A percentile compares a stretch with the other conserved stretches of the same genome.
These are phyloP conservation scores for Parnassius smintheus DNA, from an alignment of 2,888 invertebrate genomes.

Conservation along the genomic window DNA sequence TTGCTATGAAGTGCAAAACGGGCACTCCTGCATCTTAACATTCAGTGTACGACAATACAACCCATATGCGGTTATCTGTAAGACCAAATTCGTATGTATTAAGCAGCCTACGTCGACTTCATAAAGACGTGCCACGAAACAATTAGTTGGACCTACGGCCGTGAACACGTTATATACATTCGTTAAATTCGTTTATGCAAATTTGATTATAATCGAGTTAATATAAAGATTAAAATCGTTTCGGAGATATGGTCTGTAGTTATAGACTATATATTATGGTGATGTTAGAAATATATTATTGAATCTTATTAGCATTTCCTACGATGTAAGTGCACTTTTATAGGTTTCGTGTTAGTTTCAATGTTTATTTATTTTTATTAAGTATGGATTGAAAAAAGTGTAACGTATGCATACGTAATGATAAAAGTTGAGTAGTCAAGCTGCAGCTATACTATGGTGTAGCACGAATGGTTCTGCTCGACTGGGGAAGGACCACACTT, in stretches of 20 bases:
- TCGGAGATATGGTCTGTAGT: neutral
- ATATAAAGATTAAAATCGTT: conserved; percentile 13
- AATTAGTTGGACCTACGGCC: conserved; percentile 24
- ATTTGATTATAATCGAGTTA: conserved; percentile 21
- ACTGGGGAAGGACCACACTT: no score
- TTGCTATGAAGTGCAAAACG: conserved; percentile 21
- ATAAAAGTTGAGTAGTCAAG: no score
- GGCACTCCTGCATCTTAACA: neutral
- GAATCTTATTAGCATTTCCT: no score
- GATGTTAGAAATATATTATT: no score
- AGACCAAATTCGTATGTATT: conserved; percentile 13
- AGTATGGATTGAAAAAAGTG: no score
- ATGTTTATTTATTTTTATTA: no score
- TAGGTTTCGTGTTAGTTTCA: no score
- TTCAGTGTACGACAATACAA: conserved; percentile 9
- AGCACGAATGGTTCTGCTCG: no score
- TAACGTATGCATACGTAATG: no score
- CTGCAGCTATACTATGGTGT: no score
- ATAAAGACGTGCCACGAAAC: conserved; percentile 27
- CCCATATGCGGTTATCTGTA: conserved; percentile 2
- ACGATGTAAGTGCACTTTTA: no score
- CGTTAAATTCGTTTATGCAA: conserved; percentile 22
- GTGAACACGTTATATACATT: conserved; percentile 22
- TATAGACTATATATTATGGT: neutral
- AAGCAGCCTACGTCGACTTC: conserved; percentile 2